Conservation (phyloP, 2,797 vertebrate genomes). For the Eulemur albifrons region DNA sequence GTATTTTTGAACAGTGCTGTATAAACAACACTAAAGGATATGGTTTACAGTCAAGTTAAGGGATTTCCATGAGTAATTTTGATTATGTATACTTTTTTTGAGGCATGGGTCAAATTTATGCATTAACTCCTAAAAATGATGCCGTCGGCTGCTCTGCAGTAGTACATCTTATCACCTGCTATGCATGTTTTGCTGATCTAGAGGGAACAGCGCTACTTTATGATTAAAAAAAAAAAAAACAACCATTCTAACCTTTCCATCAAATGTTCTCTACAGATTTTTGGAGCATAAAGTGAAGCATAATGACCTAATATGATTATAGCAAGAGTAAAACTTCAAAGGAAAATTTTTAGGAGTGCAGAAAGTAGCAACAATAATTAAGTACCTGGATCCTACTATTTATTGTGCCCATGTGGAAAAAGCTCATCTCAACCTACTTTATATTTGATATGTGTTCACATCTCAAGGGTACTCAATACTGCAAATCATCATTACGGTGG, state of each 20-base stretch:
- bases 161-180: neutral
- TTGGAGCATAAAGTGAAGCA: constrained; percentile 3
- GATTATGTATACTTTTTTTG: neutral
- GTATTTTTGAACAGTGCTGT: neutral
- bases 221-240: neutral
- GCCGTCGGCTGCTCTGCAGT: neutral
- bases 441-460: neutral
- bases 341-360: neutral
- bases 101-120: neutral
- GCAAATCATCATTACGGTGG: neutral
- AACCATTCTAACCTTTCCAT: neutral
- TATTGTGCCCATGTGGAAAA: neutral
- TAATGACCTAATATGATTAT: neutral
- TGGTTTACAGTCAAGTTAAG: neutral
- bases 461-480: neutral
- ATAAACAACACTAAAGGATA: neutral
- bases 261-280: neutral
- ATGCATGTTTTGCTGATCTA: neutral
- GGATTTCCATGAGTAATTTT: neutral
- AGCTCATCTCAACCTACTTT: neutral
- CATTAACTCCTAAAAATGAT: neutral
- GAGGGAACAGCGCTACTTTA: neutral
- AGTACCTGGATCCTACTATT: neutral
- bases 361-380: neutral
- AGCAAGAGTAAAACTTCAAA: constrained; percentile 27